Evolutionary conservation across 2,113 vertebrate species (phyloP).

Genomic region (Aspiorhynchus laticeps): DNA sequence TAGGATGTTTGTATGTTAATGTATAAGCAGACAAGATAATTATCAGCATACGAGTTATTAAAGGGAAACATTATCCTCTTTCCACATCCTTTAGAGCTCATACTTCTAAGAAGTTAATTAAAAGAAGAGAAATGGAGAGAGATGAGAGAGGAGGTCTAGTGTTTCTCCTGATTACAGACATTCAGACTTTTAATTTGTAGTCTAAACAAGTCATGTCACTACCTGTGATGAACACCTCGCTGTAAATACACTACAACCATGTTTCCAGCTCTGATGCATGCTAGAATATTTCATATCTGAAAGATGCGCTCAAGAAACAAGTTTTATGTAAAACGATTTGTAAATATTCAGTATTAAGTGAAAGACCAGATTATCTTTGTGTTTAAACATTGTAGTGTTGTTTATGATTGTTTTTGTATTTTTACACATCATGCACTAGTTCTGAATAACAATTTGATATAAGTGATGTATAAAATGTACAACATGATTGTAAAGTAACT

Average conservation of each 20-base stretch:
- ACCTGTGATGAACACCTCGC: neutral
- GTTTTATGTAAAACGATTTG: neutral
- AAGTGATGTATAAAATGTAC: neutral
- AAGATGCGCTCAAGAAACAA: neutral
- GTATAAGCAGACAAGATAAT: conserved; percentile 20
- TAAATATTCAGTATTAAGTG: neutral
- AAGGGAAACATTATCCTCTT: neutral
- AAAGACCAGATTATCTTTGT: neutral
- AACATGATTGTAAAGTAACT: neutral
- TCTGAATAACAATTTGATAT: neutral
- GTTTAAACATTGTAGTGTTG: neutral
- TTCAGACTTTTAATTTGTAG: conserved; percentile 13
- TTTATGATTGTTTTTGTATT: neutral
- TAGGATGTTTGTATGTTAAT: neutral
- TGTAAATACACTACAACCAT: neutral
- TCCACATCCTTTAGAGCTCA: neutral
- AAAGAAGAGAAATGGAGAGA: neutral
- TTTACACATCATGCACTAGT: neutral
- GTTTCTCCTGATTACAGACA: conserved; percentile 36
- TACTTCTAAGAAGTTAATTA: conserved; percentile 24
- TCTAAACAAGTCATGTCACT: neutral
- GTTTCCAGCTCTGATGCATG: neutral
- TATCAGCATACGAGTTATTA: neutral
- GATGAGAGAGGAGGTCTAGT: neutral
- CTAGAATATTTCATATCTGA: neutral